These are phyloP conservation scores for Panopea generosa DNA, from an alignment of 2,888 invertebrate genomes.

Conservation along the genomic window DNA sequence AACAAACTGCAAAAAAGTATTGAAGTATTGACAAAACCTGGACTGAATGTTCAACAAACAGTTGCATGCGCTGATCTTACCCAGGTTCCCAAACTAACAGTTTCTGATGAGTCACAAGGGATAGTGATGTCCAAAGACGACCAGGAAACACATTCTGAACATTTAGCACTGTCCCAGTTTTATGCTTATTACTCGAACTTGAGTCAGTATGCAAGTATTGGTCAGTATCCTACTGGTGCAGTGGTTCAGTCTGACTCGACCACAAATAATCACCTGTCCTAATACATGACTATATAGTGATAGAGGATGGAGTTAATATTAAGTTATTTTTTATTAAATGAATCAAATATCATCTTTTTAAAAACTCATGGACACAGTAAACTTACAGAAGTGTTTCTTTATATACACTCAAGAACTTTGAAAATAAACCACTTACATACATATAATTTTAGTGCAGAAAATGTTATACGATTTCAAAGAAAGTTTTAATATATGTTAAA, in stretches of 20 bases:
- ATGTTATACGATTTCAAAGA: no score
- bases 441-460: no score
- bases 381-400: no score
- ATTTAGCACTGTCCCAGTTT: constrained; percentile 51
- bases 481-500: no score
- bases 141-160: not conserved
- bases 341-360: no score
- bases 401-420: no score
- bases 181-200: constrained; percentile 69
- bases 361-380: no score
- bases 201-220: constrained; percentile 69
- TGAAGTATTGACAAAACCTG: constrained; percentile 28
- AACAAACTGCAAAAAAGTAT: constrained; percentile 28
- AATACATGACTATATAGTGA: not conserved
- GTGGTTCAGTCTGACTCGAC: not conserved
- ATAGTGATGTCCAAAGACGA: not conserved
- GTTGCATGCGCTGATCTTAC: not conserved
- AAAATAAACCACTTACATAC: no score
- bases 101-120: no score
- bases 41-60: not conserved
- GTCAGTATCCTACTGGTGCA: constrained; percentile 39
- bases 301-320: no score
- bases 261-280: constrained; percentile 2
- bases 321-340: no score
- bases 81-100: no score